Percentiles rank a stretch among this genome's conserved stretches.
Evolutionary conservation across 1,140 invertebrate species (phyloP).

Genomic region (Drosophila setifemur): DNA sequence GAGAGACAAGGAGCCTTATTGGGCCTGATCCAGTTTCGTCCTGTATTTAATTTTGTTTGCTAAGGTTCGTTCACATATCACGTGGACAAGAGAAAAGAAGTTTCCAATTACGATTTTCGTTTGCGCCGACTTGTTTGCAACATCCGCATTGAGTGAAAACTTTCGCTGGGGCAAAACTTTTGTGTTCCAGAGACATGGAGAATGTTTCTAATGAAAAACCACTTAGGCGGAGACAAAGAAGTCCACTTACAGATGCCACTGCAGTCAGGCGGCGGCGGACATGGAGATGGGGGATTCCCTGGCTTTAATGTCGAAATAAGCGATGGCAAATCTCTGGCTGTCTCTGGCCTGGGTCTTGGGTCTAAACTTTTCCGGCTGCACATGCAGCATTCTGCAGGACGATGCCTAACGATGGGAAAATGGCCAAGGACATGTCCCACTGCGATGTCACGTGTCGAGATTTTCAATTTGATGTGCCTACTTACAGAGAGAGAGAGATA

Average conservation of each 20-base stretch:
- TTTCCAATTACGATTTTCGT: constrained; percentile 63
- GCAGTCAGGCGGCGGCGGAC: constrained; percentile 13
- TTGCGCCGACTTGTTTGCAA: constrained; percentile 22
- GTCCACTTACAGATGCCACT: constrained; percentile 47
- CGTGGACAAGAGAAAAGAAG: constrained; percentile 21
- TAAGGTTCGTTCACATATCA: constrained; percentile 21
- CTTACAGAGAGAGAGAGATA: constrained; percentile 5
- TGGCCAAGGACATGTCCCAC: constrained; percentile 40
- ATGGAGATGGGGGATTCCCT: constrained; percentile 13
- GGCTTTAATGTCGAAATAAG: constrained; percentile 45
- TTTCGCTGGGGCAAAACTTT: constrained; percentile 35
- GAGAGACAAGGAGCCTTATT: no score
- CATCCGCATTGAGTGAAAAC: constrained; percentile 38
- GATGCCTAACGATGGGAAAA: constrained; percentile 58
- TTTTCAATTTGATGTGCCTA: constrained; percentile 60
- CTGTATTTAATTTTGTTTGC: neutral
- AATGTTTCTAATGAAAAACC: constrained; percentile 68
- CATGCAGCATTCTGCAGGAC: constrained; percentile 68
- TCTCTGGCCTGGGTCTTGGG: no score
- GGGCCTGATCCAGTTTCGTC: no score
- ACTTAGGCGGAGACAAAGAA: constrained; percentile 64
- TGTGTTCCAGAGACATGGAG: constrained; percentile 21
- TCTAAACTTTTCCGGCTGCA: constrained; percentile 46
- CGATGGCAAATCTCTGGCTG: neutral
- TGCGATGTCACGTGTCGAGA: constrained; percentile 46